A percentile compares a stretch with the other conserved stretches of the same genome.
Conservation (phyloP, 2,888 invertebrate species). For the Brenthis daphne region DNA sequence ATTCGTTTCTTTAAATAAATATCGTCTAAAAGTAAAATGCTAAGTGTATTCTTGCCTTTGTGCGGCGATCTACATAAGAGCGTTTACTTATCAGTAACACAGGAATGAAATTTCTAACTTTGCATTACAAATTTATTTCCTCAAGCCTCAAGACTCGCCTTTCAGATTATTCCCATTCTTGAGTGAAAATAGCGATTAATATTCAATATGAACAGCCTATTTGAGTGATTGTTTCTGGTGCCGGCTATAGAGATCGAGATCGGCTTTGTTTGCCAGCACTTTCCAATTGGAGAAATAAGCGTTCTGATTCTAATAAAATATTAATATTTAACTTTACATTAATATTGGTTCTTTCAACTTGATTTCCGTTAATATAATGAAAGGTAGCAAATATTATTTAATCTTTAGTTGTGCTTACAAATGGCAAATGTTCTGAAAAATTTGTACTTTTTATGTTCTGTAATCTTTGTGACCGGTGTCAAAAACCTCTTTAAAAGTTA, state of each 20-base stretch:
- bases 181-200: slow-evolving; percentile 79
- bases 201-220: slow-evolving; percentile 80
- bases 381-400: slow-evolving; percentile 27
- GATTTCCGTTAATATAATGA: slow-evolving; percentile 38
- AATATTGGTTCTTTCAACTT: slow-evolving; percentile 36
- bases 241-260: slow-evolving; percentile 56
- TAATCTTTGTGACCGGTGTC: too few relatives aligned
- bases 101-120: slow-evolving; percentile 79
- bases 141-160: slow-evolving; percentile 62
- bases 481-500: not conserved
- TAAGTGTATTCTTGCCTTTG: slow-evolving; percentile 72
- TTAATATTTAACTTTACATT: slow-evolving; percentile 53
- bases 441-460: too few relatives aligned
- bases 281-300: slow-evolving; percentile 61
- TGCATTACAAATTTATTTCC: slow-evolving; percentile 81
- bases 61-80: slow-evolving; percentile 58
- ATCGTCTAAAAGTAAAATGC: slow-evolving; percentile 65
- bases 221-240: slow-evolving; percentile 77
- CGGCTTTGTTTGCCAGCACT: slow-evolving; percentile 57
- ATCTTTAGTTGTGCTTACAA: slow-evolving; percentile 12
- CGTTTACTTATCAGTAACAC: slow-evolving; percentile 77
- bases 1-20: slow-evolving; percentile 55
- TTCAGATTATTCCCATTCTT: slow-evolving; percentile 76
- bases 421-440: not conserved
- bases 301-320: slow-evolving; percentile 62